Evolutionary conservation across 2,797 vertebrate species (phyloP).

Genomic region (Manis crassicaudata): DNA sequence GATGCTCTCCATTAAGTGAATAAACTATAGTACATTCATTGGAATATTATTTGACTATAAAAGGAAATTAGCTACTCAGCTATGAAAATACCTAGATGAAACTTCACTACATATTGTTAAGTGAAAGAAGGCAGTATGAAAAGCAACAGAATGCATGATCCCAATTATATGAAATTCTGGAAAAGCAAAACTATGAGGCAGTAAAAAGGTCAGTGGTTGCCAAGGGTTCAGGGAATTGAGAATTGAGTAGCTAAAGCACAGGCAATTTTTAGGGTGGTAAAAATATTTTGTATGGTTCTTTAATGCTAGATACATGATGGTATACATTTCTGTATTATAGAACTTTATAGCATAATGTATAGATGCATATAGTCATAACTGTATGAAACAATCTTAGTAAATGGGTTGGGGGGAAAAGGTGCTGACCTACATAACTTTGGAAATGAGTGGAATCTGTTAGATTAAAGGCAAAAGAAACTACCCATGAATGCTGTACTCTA

Average conservation of each 20-base stretch:
- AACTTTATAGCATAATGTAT: not conserved
- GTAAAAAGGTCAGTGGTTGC: not conserved
- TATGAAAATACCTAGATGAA: not conserved
- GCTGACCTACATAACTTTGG: not conserved
- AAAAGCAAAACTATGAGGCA: not conserved
- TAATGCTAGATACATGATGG: not conserved
- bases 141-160: not conserved
- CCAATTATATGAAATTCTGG: not conserved
- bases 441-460: not conserved
- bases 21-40: not conserved
- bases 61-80: not conserved
- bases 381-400: not conserved
- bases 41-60: not conserved
- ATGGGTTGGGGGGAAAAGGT: not conserved
- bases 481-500: not conserved
- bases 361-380: not conserved
- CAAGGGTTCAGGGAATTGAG: not conserved
- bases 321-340: not conserved
- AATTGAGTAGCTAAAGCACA: not conserved
- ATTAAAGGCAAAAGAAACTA: not conserved
- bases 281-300: not conserved
- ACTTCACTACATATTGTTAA: not conserved
- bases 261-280: not conserved
- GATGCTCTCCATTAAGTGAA: not conserved
- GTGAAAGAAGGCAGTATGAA: not conserved